Base-by-base conservation (phyloP, 2,113 vertebrate species). In the Varanus komodoensis region DNA sequence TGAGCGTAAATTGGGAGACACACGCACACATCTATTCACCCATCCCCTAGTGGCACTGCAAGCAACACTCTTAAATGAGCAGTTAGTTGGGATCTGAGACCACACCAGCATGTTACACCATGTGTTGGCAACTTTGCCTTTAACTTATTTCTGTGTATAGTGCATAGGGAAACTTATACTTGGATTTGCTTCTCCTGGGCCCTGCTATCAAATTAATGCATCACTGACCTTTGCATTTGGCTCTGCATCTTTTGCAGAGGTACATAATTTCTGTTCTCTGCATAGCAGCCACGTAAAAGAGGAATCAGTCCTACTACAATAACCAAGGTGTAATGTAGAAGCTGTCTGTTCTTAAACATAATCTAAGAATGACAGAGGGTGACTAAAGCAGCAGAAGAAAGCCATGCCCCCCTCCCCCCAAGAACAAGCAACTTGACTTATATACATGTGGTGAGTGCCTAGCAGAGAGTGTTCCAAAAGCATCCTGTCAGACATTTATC, bases 401-500 rank as follows among this genome's bases (percentile, higher is more conserved):
- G 0, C 0, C 27, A 23, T 48, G 44, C 1, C 57, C 73, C 86
- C 71, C 54, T 7, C 50, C 12, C 68, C 83, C 11, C 7, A 69
- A 29, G 7, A 77, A n/a, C 8, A 6, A 8, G 54, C 38, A 82
- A 34, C 5, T 38, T n/a, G 32, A 2, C 19, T 86, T 8, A 90
- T 74, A 57, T 17, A 92, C 0, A 80, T 81, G 84, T 44, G 88
- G 91, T 61, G 5, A 84, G 50, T 6, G 0, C 0, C 4, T 14
- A 79, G 50, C 71, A 17, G 79, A 73, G 7, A 38, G 6, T 73
- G n/a, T 57, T 86, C 64, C 44, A 57, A 84, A 68, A 32, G 75
- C 54, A 50, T 75, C 54, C n/a, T 74, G 78, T 23, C 74, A 38
- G 54, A 57, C 29, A 83, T 89, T 57, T 38, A 88, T 91, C 34